These are phyloP conservation scores for Candoia aspera DNA, from an alignment of 2,113 vertebrate genomes.

Conservation along the genomic window DNA sequence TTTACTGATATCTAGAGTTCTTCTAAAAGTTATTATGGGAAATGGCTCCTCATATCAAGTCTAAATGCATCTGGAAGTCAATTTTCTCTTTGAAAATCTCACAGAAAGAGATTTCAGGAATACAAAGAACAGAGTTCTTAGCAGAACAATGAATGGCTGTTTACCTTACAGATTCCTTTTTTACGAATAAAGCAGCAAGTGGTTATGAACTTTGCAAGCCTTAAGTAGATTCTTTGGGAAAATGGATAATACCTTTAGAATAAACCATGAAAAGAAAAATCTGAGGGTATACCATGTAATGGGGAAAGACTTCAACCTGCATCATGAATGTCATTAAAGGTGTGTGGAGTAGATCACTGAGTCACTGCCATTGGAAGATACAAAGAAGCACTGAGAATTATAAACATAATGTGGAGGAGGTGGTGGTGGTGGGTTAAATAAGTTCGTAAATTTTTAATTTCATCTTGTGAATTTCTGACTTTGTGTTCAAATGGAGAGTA, in stretches of 20 bases:
- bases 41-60: conserved; percentile 49
- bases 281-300: background rate
- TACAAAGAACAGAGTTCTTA: conserved; percentile 20
- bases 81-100: conserved; percentile 45
- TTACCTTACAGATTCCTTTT: conserved; percentile 47
- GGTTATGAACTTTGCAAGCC: conserved; percentile 49
- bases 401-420: background rate
- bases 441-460: background rate
- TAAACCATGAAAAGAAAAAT: conserved; percentile 10
- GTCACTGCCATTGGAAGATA: background rate
- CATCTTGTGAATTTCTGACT: background rate
- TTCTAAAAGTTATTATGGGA: conserved; percentile 37
- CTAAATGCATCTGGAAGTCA: conserved; percentile 51
- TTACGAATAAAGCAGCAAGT: conserved; percentile 60
- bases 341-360: background rate
- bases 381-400: background rate
- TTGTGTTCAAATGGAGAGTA: background rate
- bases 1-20: conserved; percentile 12
- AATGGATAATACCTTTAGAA: conserved; percentile 39
- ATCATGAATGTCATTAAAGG: background rate
- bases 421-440: background rate
- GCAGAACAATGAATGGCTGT: conserved; percentile 59
- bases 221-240: conserved; percentile 37
- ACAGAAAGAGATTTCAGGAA: conserved; percentile 27
- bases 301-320: background rate